Evolutionary conservation across 1,140 invertebrate genomes (phyloP), one percentile per base, ranked within the genome.

Genomic region (Pseudomyrmex sp.): DNA sequence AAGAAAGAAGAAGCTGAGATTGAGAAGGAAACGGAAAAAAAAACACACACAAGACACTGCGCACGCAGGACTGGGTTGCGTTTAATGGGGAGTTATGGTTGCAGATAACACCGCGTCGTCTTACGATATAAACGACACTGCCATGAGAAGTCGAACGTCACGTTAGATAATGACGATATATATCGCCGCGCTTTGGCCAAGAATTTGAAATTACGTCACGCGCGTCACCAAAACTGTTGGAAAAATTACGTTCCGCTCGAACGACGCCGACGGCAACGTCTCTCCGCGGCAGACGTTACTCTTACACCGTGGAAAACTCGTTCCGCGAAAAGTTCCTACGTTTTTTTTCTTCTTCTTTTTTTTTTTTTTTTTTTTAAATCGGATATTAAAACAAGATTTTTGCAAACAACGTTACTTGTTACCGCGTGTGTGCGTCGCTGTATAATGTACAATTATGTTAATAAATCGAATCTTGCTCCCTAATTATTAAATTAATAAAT

Each of bases 51-150:
- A 50, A 54, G 73, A 62, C 56, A 13, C 46, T 18, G 85, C 59
- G 85, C 86, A 88, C 83, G 88, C 90, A 85, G 88, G 66, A 58
- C 83, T 68, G 58, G 58, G 18, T 48, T 48, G 87, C 89, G 80
- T 91, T 91, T 92, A 93, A 93, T 93, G 90, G 88, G 89, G 66
- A 93, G 93, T 92, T 93, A 93, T 93, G 88, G 80, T 70, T 84
- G 72, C 76, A 85, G 87, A 88, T 88, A 88, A 84, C 35, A 72
- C 58, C 58, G 63, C 82, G 82, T 35, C 5, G 7, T 85, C 69
- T 74, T 65, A 59, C 59, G 83, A 77, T 56, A 83, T 58, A 83
- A 65, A 62, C 74, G 35, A 35, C 35, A 35, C 35, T 7, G 35
- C 35, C 35, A 35, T 68, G 68, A 72, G 83, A 89, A 84, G 70